Evolutionary conservation across 2,888 invertebrate species (phyloP).

Genomic region (Eubasilissa splendida): DNA sequence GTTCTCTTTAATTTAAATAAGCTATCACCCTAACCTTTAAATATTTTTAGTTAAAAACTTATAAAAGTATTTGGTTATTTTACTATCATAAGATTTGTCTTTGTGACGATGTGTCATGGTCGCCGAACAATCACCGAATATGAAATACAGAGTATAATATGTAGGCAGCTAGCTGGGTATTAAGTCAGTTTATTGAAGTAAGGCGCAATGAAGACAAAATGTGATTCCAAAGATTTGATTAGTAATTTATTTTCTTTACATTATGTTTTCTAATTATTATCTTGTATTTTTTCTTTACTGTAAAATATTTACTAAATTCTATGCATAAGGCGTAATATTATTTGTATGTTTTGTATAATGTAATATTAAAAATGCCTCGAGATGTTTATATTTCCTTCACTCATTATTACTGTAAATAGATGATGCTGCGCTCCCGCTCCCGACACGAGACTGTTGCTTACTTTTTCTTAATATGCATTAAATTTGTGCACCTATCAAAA

Average conservation of each 20-base stretch:
- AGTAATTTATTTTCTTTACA: constrained; percentile 3
- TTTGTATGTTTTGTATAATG: background rate
- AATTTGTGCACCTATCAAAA: background rate
- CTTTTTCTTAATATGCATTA: background rate
- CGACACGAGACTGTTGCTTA: background rate
- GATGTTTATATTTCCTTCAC: too few relatives aligned
- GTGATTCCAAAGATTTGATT: constrained; percentile 35
- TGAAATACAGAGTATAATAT: too few relatives aligned
- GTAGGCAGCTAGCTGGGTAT: too few relatives aligned
- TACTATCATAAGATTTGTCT: too few relatives aligned
- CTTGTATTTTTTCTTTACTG: background rate
- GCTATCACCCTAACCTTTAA: too few relatives aligned
- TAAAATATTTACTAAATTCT: background rate
- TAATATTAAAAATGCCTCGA: background rate
- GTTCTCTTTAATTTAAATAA: too few relatives aligned
- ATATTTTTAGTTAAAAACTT: too few relatives aligned
- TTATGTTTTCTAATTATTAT: background rate
- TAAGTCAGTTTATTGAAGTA: background rate
- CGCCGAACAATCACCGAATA: too few relatives aligned
- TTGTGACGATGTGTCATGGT: too few relatives aligned
- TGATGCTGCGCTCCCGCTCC: background rate
- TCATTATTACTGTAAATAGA: background rate
- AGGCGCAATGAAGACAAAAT: constrained; percentile 22
- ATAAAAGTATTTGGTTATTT: too few relatives aligned
- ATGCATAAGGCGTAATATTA: background rate